phyloP scores from a whole-genome alignment of 2,113 vertebrate species.

The Psammodynastes pulverulentus region DNA sequence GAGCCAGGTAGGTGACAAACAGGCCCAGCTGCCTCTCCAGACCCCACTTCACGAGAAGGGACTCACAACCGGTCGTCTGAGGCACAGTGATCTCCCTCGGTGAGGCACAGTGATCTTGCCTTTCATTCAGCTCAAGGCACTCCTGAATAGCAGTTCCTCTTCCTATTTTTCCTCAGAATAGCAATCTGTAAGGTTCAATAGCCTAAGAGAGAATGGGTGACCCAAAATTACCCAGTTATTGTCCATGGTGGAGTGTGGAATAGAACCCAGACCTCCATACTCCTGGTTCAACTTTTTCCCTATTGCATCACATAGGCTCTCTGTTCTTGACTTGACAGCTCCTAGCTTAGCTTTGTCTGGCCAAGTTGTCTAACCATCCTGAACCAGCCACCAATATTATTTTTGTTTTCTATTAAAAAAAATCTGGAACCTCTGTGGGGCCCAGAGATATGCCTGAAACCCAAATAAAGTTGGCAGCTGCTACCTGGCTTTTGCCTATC shows the following conservation, averaged over 20 bases:
- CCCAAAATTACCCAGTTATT: not conserved
- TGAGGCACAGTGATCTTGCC: no score
- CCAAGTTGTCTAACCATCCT: not conserved
- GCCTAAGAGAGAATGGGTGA: not conserved
- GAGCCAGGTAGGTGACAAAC: no score
- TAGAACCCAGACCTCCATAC: not conserved
- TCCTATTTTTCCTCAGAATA: not conserved
- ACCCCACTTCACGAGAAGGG: no score
- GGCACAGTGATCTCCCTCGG: no score
- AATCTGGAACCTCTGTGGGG: not conserved
- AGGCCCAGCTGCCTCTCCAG: no score
- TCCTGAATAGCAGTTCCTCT: not conserved
- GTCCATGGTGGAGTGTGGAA: not conserved
- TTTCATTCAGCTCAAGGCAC: not conserved
- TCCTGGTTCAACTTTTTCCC: not conserved
- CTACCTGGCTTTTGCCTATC: not conserved
- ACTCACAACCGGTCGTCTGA: no score
- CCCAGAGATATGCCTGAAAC: not conserved
- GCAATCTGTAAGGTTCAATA: not conserved
- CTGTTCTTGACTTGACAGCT: not conserved
- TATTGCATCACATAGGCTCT: not conserved
- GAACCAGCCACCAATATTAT: not conserved
- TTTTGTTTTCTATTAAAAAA: not conserved
- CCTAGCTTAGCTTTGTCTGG: not conserved
- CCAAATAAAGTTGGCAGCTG: not conserved